These are phyloP conservation scores for Actias luna DNA, from an alignment of 2,888 invertebrate genomes.

Conservation along the genomic window DNA sequence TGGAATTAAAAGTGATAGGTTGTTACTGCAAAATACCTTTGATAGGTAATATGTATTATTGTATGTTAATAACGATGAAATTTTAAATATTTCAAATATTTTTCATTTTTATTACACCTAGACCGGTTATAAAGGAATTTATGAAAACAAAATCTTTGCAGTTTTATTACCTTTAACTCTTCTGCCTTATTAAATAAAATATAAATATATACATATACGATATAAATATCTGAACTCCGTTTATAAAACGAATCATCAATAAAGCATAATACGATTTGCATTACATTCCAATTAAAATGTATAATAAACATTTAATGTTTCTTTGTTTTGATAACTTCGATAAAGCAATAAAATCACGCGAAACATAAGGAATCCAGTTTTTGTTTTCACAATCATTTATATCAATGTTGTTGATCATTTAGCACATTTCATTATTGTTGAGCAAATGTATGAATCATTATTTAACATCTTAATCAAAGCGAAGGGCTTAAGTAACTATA, in stretches of 20 bases:
- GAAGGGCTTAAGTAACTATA: background rate
- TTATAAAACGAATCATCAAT: no score
- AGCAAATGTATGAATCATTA: background rate
- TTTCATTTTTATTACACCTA: no score
- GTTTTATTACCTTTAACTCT: background rate
- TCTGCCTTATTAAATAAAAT: background rate
- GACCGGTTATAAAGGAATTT: background rate
- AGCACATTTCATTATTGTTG: conserved; percentile 1
- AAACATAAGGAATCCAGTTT: background rate
- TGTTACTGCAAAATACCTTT: no score
- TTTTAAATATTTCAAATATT: background rate
- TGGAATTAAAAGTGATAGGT: no score
- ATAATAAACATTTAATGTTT: background rate
- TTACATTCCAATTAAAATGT: background rate
- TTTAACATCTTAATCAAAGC: conserved; percentile 6
- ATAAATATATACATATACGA: no score
- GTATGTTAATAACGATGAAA: no score
- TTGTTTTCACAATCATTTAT: conserved; percentile 3
- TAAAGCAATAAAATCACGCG: background rate
- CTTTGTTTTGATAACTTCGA: background rate
- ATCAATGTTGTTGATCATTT: background rate
- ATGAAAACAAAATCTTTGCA: no score
- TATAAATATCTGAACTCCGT: no score
- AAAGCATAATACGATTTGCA: background rate
- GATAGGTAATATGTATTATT: background rate